These are phyloP conservation scores for Perithous albicinctus DNA, from an alignment of 2,888 invertebrate species.

Conservation along the genomic window DNA sequence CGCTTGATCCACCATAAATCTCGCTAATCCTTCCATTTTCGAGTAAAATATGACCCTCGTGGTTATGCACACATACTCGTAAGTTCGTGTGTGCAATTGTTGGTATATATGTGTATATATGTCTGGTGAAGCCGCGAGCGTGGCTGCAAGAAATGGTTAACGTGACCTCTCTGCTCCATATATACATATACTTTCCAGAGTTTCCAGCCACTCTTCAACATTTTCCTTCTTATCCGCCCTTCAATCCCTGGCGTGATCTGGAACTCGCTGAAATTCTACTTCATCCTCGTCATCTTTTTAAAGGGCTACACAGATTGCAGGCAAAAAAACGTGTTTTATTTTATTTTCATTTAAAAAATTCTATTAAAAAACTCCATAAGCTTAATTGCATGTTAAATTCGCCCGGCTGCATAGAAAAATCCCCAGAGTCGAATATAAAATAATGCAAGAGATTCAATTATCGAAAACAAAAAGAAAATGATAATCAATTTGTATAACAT, in stretches of 20 bases:
- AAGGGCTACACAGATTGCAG: no score
- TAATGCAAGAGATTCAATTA: no score
- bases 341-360: no score
- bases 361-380: no score
- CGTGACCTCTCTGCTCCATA: conserved; percentile 60
- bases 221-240: conserved; percentile 10
- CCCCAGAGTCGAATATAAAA: no score
- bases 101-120: conserved; percentile 5
- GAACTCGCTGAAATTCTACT: conserved; percentile 53
- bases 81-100: not conserved
- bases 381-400: no score
- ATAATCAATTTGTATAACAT: no score
- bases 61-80: conserved; percentile 37
- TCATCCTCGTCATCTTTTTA: conserved; percentile 25
- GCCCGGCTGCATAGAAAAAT: no score
- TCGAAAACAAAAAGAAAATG: no score
- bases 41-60: conserved; percentile 73
- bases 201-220: conserved; percentile 18
- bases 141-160: conserved; percentile 61
- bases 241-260: conserved; percentile 24
- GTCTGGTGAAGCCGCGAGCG: conserved; percentile 52
- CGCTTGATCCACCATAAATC: conserved; percentile 74
- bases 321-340: no score
- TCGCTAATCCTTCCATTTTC: conserved; percentile 76
- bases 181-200: conserved; percentile 30